These are phyloP conservation scores for Yponomeuta malinellus DNA, from an alignment of 2,888 invertebrate species.

Conservation along the genomic window DNA sequence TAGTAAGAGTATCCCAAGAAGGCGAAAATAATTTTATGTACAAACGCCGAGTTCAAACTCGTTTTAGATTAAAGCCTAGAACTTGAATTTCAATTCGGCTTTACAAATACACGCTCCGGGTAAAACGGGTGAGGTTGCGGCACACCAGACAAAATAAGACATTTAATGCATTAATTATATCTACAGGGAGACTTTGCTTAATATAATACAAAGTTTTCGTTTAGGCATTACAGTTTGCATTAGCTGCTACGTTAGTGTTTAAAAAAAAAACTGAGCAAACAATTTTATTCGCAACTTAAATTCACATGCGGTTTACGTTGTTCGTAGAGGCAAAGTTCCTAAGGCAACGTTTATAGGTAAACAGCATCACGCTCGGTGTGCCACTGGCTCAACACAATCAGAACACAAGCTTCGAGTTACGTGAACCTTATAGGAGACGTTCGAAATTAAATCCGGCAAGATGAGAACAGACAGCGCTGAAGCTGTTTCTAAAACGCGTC, in stretches of 20 bases:
- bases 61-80: neutral
- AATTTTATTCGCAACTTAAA: no score
- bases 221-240: no score
- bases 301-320: no score
- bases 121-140: neutral
- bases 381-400: neutral
- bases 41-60: neutral
- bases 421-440: neutral
- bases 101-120: neutral
- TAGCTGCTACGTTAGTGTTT: no score
- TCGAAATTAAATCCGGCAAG: neutral
- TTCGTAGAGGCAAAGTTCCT: no score
- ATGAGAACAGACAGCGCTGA: neutral
- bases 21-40: neutral
- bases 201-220: no score
- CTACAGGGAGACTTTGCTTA: no score
- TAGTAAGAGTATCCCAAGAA: neutral
- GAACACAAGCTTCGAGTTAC: neutral
- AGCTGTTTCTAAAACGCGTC: neutral
- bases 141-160: neutral
- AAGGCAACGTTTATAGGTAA: no score
- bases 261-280: no score
- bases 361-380: neutral
- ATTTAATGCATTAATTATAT: no score
- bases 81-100: conserved; percentile 1